These are phyloP conservation scores for Carduelis carduelis DNA, from an alignment of 2,797 vertebrate genomes.

Conservation along the genomic window DNA sequence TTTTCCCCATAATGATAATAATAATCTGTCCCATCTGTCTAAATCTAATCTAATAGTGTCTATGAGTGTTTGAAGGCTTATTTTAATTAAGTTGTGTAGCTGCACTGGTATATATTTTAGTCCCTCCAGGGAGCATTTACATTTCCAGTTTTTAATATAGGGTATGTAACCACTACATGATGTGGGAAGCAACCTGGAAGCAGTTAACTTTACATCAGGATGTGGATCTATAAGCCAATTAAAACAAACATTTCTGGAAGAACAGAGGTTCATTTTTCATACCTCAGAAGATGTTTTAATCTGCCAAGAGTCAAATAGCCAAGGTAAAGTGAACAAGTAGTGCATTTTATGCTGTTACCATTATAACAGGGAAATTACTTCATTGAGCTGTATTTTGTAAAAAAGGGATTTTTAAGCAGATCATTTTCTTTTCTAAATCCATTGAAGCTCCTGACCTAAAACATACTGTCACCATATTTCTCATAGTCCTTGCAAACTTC, in stretches of 20 bases:
- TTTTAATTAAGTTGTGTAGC: conserved; percentile 58
- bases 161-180: not conserved
- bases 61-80: conserved; percentile 25
- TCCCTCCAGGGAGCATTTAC: conserved; percentile 20
- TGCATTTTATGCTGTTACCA: not conserved
- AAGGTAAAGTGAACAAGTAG: not conserved
- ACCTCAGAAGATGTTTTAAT: not conserved
- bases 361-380: not conserved
- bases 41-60: conserved; percentile 54
- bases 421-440: not conserved
- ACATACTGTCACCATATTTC: not conserved
- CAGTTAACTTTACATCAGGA: conserved; percentile 14
- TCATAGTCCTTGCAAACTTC: not conserved
- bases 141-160: not conserved
- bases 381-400: not conserved
- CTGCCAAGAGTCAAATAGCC: not conserved
- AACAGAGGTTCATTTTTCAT: not conserved
- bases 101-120: conserved; percentile 19
- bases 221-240: not conserved
- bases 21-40: conserved; percentile 62
- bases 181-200: not conserved
- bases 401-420: not conserved
- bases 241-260: not conserved
- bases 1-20: conserved; percentile 40
- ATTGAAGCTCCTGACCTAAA: not conserved